Evolutionary conservation across 2,113 vertebrate species (phyloP).

Genomic region (Rhinoderma darwinii): DNA sequence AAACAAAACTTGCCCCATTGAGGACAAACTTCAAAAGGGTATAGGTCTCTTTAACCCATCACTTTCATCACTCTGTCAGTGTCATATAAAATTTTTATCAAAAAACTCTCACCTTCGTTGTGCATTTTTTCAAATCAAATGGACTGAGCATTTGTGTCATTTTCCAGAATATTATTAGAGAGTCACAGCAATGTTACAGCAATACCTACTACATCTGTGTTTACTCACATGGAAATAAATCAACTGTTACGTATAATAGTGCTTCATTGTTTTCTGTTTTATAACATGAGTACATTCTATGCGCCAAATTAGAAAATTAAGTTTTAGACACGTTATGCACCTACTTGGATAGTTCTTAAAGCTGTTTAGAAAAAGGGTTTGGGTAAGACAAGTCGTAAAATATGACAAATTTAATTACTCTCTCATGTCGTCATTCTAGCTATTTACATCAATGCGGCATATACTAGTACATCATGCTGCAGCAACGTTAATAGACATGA

Average conservation of each 20-base stretch:
- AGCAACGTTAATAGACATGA: too few species aligned
- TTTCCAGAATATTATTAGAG: neutral
- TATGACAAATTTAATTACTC: too few species aligned
- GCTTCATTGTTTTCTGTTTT: neutral
- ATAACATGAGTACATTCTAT: neutral
- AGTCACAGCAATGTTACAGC: neutral
- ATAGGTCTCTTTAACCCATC: neutral
- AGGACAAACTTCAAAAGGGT: too few species aligned
- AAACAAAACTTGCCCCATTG: too few species aligned
- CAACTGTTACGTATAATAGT: neutral
- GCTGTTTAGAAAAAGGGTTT: neutral
- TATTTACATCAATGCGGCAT: too few species aligned
- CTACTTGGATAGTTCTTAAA: neutral
- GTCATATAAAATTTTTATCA: neutral
- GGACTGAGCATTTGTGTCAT: neutral
- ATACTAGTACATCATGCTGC: too few species aligned
- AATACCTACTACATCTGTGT: constrained; percentile 5
- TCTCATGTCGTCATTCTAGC: too few species aligned
- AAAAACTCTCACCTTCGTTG: neutral
- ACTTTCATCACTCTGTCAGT: neutral
- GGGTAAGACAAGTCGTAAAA: neutral
- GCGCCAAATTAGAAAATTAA: neutral
- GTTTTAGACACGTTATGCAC: neutral
- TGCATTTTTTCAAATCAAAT: neutral
- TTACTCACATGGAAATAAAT: neutral